A percentile compares a stretch with the other conserved stretches of the same genome.
These are phyloP conservation scores for Petroica traversi DNA, from an alignment of 2,113 vertebrate species.

Conservation along the genomic window DNA sequence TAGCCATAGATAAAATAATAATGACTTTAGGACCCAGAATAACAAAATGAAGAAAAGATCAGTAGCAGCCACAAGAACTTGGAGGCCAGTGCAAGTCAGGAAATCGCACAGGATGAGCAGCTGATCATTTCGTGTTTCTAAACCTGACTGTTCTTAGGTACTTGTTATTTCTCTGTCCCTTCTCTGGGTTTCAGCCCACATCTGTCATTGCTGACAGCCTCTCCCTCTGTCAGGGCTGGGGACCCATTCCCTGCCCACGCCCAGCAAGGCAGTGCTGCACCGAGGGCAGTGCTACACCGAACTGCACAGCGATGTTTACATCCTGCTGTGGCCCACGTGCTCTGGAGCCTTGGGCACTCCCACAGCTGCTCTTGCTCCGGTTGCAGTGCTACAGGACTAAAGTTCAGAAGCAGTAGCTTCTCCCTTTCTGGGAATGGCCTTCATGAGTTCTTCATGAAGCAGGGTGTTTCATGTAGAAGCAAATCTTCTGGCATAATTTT, in stretches of 20 bases:
- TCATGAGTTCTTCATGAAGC: background rate
- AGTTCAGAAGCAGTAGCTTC: background rate
- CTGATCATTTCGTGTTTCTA: background rate
- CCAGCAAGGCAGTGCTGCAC: background rate
- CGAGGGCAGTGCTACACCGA: background rate
- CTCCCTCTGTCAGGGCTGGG: background rate
- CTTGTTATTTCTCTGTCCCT: background rate
- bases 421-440: background rate
- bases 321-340: background rate
- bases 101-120: background rate
- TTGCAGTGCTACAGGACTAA: background rate
- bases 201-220: background rate
- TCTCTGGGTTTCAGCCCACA: fast-evolving
- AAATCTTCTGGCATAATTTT: fast-evolving
- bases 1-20: background rate
- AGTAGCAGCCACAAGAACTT: background rate
- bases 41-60: background rate
- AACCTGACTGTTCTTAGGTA: background rate
- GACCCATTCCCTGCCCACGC: background rate
- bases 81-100: background rate
- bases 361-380: fast-evolving
- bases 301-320: background rate
- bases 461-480: background rate
- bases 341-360: background rate
- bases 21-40: background rate